Conservation (phyloP, 2,888 invertebrate species). For the Hyposoter didymator region DNA sequence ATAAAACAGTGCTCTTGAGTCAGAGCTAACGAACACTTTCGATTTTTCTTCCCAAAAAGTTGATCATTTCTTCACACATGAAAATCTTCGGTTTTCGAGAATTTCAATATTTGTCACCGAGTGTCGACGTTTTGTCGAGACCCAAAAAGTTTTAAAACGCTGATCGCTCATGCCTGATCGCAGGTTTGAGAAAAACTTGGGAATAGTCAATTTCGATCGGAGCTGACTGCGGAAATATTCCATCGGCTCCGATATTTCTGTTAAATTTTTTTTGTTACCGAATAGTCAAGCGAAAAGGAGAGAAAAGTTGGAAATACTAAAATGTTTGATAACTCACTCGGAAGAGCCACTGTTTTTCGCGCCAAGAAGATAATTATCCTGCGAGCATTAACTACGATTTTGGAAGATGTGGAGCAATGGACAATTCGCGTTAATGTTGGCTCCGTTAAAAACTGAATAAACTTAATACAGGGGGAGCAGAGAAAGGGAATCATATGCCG, state of each 20-base stretch:
- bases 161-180: not conserved
- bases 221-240: not conserved
- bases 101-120: not conserved
- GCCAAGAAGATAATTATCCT: not conserved
- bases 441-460: slow-evolving; percentile 23
- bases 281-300: not conserved
- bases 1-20: slow-evolving; percentile 4
- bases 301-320: not conserved
- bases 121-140: not conserved
- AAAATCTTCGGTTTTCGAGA: not conserved
- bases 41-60: not conserved
- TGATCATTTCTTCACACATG: not conserved
- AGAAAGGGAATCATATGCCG: slow-evolving; percentile 39
- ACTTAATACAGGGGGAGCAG: slow-evolving; percentile 42
- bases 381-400: slow-evolving; percentile 8
- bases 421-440: slow-evolving; percentile 13
- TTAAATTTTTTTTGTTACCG: not conserved
- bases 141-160: not conserved
- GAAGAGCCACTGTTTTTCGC: slow-evolving; percentile 11
- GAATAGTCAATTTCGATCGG: not conserved
- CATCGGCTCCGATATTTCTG: not conserved
- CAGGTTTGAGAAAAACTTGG: not conserved
- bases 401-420: slow-evolving; percentile 41
- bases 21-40: not conserved
- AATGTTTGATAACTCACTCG: not conserved